Evolutionary conservation across 1,140 invertebrate genomes (phyloP).

Genomic region (Diorhabda sublineata): DNA sequence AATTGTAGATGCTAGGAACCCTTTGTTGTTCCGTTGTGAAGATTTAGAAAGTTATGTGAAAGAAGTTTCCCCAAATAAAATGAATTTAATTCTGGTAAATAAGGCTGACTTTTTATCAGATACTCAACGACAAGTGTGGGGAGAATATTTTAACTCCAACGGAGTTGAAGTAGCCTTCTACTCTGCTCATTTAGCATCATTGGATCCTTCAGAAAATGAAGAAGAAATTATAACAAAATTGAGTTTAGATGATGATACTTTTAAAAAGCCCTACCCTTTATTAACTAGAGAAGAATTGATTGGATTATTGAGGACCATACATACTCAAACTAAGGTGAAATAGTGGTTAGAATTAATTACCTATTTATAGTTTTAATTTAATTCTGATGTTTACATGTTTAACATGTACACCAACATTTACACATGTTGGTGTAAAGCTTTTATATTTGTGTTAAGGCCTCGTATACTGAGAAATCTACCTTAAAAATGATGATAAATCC

Average conservation of each 20-base stretch:
- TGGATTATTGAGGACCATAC: slow-evolving; percentile 64
- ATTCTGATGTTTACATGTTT: too few relatives aligned
- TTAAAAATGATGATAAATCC: too few relatives aligned
- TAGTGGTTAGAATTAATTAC: too few relatives aligned
- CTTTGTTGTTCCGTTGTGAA: slow-evolving; percentile 86
- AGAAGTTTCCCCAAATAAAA: slow-evolving; percentile 74
- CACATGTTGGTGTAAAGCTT: too few relatives aligned
- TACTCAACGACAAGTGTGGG: slow-evolving; percentile 80
- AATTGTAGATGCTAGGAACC: slow-evolving; percentile 96
- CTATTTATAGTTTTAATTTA: too few relatives aligned
- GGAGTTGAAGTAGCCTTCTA: slow-evolving; percentile 76
- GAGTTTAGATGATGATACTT: slow-evolving; percentile 12
- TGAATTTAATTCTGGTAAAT: slow-evolving; percentile 86
- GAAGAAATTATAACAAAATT: slow-evolving; percentile 34
- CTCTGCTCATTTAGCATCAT: slow-evolving; percentile 64
- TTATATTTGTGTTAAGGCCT: too few relatives aligned
- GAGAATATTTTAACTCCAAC: slow-evolving; percentile 74
- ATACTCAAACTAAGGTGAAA: slow-evolving; percentile 52
- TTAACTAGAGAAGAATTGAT: slow-evolving; percentile 59
- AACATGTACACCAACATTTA: too few relatives aligned
- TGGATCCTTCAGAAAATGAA: slow-evolving; percentile 46
- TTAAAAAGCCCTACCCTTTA: slow-evolving; percentile 48
- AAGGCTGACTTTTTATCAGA: slow-evolving; percentile 93
- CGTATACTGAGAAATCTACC: too few relatives aligned
- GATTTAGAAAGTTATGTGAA: slow-evolving; percentile 93